Evolutionary conservation across 2,113 vertebrate species (phyloP), one percentile per base, ranked within the genome.

Genomic region (Phoxinus phoxinus): DNA sequence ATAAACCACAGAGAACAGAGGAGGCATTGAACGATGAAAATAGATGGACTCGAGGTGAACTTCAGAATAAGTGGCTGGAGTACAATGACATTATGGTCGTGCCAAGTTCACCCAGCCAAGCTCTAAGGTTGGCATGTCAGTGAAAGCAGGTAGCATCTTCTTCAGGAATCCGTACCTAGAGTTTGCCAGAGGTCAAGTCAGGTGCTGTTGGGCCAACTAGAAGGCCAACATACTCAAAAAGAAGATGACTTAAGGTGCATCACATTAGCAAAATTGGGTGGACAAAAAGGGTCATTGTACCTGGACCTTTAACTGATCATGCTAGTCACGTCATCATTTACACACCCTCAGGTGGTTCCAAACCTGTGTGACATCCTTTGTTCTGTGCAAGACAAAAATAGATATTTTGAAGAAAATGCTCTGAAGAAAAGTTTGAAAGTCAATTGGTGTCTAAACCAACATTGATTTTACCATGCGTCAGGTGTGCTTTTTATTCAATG

Each of bases 21-120:
- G 30, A 85, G 83, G 69, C 85, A 84, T 85, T 87, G 83, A 86
- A 48, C 0, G 53, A 74, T 41, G 74, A 79, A 89, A 89, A 86
- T 73, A 88, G 81, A 82, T 30, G 82, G 56, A 77, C 85, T 81
- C 1, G 59, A 84, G 85, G 85, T 86, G 87, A 88, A 88, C 85
- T 67, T 79, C 21, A 15, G 69, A 56, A 84, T 67, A 82, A 85
- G 86, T 56, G 85, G 59, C 17, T 46, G 44, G 12, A 86, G 78
- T 56, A 82, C 81, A 82, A 35, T 48, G 75, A 86, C 63, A 67
- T 69, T 69, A 44, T 44, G n/a, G 83, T 48, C 1, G 23, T 72
- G 46, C 80, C 48, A 27, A 58, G n/a, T 65, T 46, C 6, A n/a
- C 61, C 59, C 61, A 74, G 83, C 44, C 51, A 11, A 37, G 74